These are phyloP conservation scores for Halcyon leucocephala DNA, from an alignment of 2,797 vertebrate species.

Conservation along the genomic window DNA sequence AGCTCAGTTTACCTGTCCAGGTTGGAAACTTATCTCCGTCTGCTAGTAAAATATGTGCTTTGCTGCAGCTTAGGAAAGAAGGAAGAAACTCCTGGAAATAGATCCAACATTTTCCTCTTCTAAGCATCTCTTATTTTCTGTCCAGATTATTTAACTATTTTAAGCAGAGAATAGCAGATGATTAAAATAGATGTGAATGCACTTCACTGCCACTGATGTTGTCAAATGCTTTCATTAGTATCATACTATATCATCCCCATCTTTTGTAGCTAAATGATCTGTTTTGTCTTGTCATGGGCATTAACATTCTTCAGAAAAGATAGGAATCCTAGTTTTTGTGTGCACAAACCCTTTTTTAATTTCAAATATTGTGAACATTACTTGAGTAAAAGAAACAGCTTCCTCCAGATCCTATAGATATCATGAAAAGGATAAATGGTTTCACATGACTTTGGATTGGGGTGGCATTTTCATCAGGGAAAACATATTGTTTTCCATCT, in stretches of 20 bases:
- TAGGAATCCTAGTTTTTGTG: neutral
- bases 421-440: neutral
- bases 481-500: neutral
- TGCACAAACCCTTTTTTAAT: neutral
- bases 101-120: neutral
- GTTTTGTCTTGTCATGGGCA: neutral
- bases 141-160: conserved; percentile 1
- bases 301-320: neutral
- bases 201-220: neutral
- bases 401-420: neutral
- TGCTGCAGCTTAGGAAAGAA: neutral
- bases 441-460: neutral
- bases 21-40: neutral
- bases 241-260: neutral
- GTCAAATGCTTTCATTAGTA: conserved; percentile 30
- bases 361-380: neutral
- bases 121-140: conserved; percentile 11
- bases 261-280: conserved; percentile 26
- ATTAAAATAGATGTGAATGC: conserved; percentile 21
- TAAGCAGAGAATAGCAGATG: neutral
- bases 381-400: neutral
- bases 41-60: neutral
- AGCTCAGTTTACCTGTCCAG: neutral
- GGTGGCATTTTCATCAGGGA: neutral
- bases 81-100: neutral